Evolutionary conservation across 2,113 vertebrate species (phyloP).

Genomic region (Catharus bicknelli): DNA sequence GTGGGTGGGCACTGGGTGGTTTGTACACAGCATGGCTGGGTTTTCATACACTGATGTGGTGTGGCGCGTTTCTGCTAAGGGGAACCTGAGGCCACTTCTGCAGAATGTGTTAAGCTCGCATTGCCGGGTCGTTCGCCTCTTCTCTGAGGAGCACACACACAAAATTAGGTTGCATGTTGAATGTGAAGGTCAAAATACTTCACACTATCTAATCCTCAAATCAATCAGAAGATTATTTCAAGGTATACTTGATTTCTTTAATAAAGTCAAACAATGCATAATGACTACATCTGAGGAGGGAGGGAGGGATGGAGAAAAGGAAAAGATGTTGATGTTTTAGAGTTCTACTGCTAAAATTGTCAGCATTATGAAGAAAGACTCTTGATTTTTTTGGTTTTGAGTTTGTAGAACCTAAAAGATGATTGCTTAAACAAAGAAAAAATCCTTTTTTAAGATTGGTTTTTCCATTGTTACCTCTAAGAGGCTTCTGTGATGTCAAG

Average conservation of each 20-base stretch:
- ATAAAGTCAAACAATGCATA: neutral
- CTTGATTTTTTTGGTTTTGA: neutral
- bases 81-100: neutral
- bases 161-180: neutral
- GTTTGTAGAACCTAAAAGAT: neutral
- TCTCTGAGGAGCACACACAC: neutral
- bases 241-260: neutral
- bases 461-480: neutral
- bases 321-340: neutral
- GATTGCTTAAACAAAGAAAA: neutral
- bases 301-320: neutral
- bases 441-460: neutral
- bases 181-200: neutral
- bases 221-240: neutral
- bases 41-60: rapidly evolving
- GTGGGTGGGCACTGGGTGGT: neutral
- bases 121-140: rapidly evolving
- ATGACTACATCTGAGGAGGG: neutral
- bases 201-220: neutral
- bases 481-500: neutral
- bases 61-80: rapidly evolving
- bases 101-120: neutral
- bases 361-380: neutral
- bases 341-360: neutral
- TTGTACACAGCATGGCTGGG: neutral